Conservation (phyloP, 2,888 invertebrate species). For the Charanyca ferruginea region DNA sequence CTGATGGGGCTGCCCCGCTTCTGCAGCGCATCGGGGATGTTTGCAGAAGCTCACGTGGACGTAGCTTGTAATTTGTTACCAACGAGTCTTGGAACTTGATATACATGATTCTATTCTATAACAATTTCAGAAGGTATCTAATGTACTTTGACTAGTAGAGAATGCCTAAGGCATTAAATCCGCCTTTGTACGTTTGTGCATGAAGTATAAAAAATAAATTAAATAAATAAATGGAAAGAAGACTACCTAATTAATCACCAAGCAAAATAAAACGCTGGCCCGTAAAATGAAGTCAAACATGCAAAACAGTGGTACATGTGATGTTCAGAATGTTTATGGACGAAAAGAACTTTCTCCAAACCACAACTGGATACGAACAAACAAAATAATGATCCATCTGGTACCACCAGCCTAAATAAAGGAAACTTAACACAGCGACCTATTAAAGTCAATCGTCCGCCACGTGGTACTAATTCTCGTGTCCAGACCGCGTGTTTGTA, state of each 20-base stretch:
- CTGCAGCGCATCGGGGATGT: too few relatives aligned
- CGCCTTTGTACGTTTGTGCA: too few relatives aligned
- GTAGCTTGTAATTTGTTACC: too few relatives aligned
- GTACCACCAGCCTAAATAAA: slow-evolving; percentile 48
- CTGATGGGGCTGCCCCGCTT: too few relatives aligned
- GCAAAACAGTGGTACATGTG: neutral
- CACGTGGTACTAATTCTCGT: slow-evolving; percentile 81
- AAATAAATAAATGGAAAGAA: neutral
- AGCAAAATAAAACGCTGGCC: neutral
- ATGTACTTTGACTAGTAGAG: too few relatives aligned
- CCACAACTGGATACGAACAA: slow-evolving; percentile 35
- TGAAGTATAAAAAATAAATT: too few relatives aligned
- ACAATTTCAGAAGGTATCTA: slow-evolving; percentile 4
- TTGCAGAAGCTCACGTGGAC: too few relatives aligned
- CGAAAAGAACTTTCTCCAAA: slow-evolving; percentile 38
- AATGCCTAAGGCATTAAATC: too few relatives aligned
- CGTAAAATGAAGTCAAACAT: slow-evolving; percentile 1
- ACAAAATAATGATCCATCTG: slow-evolving; percentile 50
- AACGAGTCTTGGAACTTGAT: too few relatives aligned
- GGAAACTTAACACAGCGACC: slow-evolving; percentile 57
- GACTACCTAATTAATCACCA: neutral
- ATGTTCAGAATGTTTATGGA: slow-evolving; percentile 1
- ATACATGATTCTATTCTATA: too few relatives aligned
- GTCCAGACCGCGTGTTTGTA: slow-evolving; percentile 79
- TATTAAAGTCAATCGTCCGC: slow-evolving; percentile 69